Evolutionary conservation across 2,888 invertebrate genomes (phyloP), one percentile per base, ranked within the genome.

Genomic region (Dorcus parallelipipedus): DNA sequence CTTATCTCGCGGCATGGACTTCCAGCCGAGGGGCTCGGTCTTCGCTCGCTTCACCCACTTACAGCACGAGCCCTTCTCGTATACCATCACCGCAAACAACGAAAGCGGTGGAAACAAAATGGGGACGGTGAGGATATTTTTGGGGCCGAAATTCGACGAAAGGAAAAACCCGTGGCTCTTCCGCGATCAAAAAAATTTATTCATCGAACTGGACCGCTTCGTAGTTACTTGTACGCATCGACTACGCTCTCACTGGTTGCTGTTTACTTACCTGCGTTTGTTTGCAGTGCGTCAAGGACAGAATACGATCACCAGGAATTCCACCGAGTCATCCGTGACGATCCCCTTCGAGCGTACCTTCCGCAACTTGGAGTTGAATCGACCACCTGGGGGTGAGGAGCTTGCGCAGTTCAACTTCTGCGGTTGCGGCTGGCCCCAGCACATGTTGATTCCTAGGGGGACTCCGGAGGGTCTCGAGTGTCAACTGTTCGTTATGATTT

Each of bases 381-480:
- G 89, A 0, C 88, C 89, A 0, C 76, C 81, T n/a, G 83, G 80
- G 0, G 83, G 83, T 43, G 77, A 80, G 2, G 77, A 83, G 0
- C 65, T 79, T 56, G 78, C 77, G 7, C 80, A 82, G 65, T 90
- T 89, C 79, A 88, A 89, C 78, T 91, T 90, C 83, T 94, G 93
- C 79, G 93, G 93, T 60, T 94, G 93, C 70, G 92, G 93, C 52
- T 93, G 93, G 91, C 93, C 93, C 0, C 87, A 91, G 60, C 91
- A 93, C 76, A 83, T 93, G 84, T 81, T 92, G 5, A 66, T 91
- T 39, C 89, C 92, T 0, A 89, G 86, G 76, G 93, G 93, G 3
- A 86, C 76, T 3, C 70, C 81, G 0, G 80, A 83, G 58, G 92
- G 92, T 0, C 86, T 83, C 76, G 77, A 81, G 0, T 84, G 86